A percentile compares a stretch with the other conserved stretches of the same genome.
Conservation (phyloP, 1,140 invertebrate species). For the Dendroctonus valens region DNA sequence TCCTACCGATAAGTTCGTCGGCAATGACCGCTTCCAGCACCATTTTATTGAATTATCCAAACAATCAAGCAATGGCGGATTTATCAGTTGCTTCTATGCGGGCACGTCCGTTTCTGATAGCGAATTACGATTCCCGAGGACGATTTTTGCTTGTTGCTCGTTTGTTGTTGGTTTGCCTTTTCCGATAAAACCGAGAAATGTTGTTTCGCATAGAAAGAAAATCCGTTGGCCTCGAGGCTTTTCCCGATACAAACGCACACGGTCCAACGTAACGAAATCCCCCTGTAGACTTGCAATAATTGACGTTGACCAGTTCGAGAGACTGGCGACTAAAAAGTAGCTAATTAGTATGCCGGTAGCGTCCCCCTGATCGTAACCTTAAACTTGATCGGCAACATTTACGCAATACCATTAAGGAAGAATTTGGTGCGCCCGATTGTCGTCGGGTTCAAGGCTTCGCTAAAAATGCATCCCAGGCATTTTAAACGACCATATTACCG, state of each 20-base stretch:
- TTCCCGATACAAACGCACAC: too few relatives aligned
- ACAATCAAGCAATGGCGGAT: constrained; percentile 17
- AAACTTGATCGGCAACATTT: constrained; percentile 29
- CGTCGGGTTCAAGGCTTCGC: constrained; percentile 20
- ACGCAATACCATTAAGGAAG: constrained; percentile 27
- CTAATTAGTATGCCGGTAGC: constrained; percentile 27
- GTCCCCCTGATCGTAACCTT: constrained; percentile 18
- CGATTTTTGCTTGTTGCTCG: constrained; percentile 1
- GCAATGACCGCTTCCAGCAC: constrained; percentile 25
- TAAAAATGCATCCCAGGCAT: constrained; percentile 18
- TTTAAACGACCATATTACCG: constrained; percentile 19
- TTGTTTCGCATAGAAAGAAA: not conserved
- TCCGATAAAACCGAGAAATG: not conserved
- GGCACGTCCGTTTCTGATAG: constrained; percentile 21
- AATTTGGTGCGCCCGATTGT: constrained; percentile 14
- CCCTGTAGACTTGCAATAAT: too few relatives aligned
- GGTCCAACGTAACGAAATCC: too few relatives aligned
- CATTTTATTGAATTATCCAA: constrained; percentile 30
- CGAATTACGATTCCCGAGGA: constrained; percentile 5
- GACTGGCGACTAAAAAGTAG: not conserved
- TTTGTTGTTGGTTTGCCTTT: constrained; percentile 6
- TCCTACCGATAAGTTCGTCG: constrained; percentile 24
- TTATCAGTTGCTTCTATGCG: constrained; percentile 23
- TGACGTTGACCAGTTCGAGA: too few relatives aligned
- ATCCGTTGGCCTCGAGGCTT: too few relatives aligned